A percentile compares a stretch with the other conserved stretches of the same genome.
Conservation (phyloP, 2,888 invertebrate genomes). For the Synergus gifuensis region DNA sequence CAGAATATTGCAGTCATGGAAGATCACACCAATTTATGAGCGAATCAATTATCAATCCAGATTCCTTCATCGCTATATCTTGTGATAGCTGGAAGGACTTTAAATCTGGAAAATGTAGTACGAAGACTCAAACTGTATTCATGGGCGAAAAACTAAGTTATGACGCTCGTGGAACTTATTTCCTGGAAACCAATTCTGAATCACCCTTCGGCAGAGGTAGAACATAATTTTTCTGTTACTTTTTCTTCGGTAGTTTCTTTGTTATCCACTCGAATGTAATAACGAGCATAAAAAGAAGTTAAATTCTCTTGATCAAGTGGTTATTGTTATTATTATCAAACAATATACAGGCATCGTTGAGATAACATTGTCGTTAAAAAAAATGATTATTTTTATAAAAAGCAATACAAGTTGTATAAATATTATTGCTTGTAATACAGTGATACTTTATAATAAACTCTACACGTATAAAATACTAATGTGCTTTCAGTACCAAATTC, state of each 20-base stretch:
- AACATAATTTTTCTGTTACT: not conserved
- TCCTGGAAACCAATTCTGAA: conserved; percentile 81
- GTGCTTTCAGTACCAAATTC: conserved; percentile 24
- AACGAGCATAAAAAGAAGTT: not conserved
- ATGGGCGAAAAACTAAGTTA: conserved; percentile 81
- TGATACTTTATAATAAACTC: not conserved
- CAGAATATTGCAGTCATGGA: conserved; percentile 86
- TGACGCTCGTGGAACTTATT: conserved; percentile 80
- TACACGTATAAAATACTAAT: conserved; percentile 38
- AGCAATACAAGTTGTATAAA: not conserved
- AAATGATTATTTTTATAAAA: not conserved
- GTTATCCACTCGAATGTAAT: not conserved
- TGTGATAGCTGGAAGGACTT: conserved; percentile 81
- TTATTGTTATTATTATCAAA: not conserved
- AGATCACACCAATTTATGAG: conserved; percentile 82
- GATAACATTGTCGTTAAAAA: conserved; percentile 6
- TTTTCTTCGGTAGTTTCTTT: not conserved
- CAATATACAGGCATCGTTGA: not conserved
- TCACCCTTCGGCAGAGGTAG: conserved; percentile 80
- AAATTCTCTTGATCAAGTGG: not conserved
- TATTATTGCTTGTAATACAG: conserved; percentile 14
- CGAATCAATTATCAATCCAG: conserved; percentile 82
- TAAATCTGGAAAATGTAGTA: conserved; percentile 75
- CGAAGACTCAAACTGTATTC: conserved; percentile 63
- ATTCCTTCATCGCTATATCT: conserved; percentile 80